These are phyloP conservation scores for Anagyrus pseudococci DNA, from an alignment of 2,888 invertebrate species.

Conservation along the genomic window DNA sequence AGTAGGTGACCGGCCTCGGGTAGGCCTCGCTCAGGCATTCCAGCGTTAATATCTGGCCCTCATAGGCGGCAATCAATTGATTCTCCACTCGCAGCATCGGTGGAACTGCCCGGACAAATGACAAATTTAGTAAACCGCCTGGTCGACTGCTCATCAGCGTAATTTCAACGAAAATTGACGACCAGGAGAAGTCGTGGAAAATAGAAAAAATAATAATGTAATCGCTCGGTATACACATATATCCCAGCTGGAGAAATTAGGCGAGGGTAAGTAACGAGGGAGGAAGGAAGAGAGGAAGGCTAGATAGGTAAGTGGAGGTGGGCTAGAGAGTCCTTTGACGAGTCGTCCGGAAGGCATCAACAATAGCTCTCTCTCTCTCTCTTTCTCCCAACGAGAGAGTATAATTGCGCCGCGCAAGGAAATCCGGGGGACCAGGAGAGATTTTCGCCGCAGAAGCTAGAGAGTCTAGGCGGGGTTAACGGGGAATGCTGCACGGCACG, in stretches of 20 bases:
- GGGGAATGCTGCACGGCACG: too few relatives aligned
- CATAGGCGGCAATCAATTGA: constrained; percentile 65
- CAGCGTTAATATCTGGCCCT: constrained; percentile 61
- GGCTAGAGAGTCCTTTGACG: constrained; percentile 17
- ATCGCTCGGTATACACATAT: too few relatives aligned
- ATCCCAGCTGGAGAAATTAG: too few relatives aligned
- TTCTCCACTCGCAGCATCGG: constrained; percentile 66
- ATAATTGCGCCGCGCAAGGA: constrained; percentile 19
- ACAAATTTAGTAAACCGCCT: neutral
- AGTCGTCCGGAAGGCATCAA: constrained; percentile 1
- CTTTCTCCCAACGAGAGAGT: neutral
- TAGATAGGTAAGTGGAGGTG: neutral
- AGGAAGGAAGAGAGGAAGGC: too few relatives aligned
- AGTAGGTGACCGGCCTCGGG: constrained; percentile 65
- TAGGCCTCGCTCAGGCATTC: constrained; percentile 65
- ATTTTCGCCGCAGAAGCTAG: neutral
- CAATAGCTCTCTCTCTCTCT: too few relatives aligned
- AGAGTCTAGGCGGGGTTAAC: too few relatives aligned
- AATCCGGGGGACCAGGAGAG: constrained; percentile 7
- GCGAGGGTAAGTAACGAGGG: too few relatives aligned
- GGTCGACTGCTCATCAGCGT: too few relatives aligned
- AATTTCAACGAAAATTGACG: too few relatives aligned
- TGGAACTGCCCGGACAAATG: constrained; percentile 63
- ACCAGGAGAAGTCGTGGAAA: too few relatives aligned
- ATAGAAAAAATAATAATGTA: too few relatives aligned